These are phyloP conservation scores for Epinotia demarniana DNA, from an alignment of 2,888 invertebrate genomes.

Conservation along the genomic window DNA sequence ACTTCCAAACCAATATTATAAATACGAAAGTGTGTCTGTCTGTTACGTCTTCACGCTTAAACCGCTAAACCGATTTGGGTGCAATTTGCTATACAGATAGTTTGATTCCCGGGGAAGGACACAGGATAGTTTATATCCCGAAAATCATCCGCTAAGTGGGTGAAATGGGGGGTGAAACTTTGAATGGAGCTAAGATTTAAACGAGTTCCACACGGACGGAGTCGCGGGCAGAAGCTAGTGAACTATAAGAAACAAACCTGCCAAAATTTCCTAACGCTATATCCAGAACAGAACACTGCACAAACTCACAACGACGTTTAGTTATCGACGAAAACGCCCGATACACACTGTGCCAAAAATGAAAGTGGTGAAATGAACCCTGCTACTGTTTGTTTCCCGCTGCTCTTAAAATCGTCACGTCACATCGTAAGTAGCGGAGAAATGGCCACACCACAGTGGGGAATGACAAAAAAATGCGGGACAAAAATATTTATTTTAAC, in stretches of 20 bases:
- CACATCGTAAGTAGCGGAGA: constrained; percentile 45
- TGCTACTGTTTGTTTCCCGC: constrained; percentile 64
- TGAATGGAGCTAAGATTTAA: too few relatives aligned
- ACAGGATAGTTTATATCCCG: too few relatives aligned
- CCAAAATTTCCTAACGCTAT: constrained; percentile 18
- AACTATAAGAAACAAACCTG: constrained; percentile 31
- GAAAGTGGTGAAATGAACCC: constrained; percentile 48
- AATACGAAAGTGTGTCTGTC: too few relatives aligned
- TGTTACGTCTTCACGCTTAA: too few relatives aligned
- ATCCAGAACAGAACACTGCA: constrained; percentile 16
- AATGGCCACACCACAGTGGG: constrained; percentile 46
- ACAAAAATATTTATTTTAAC: constrained; percentile 11
- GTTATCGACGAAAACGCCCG: constrained; percentile 18
- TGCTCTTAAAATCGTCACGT: constrained; percentile 66
- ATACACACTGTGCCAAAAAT: constrained; percentile 32
- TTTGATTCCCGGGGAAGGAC: too few relatives aligned
- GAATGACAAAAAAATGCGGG: not conserved
- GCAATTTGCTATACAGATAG: too few relatives aligned
- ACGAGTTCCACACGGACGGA: too few relatives aligned
- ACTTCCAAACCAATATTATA: too few relatives aligned
- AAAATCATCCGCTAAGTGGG: too few relatives aligned
- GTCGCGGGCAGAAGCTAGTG: not conserved
- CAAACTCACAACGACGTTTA: constrained; percentile 15
- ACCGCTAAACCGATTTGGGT: too few relatives aligned
- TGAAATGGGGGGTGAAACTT: too few relatives aligned